These are phyloP conservation scores for Limanda limanda DNA, from an alignment of 2,113 vertebrate species.

Conservation along the genomic window DNA sequence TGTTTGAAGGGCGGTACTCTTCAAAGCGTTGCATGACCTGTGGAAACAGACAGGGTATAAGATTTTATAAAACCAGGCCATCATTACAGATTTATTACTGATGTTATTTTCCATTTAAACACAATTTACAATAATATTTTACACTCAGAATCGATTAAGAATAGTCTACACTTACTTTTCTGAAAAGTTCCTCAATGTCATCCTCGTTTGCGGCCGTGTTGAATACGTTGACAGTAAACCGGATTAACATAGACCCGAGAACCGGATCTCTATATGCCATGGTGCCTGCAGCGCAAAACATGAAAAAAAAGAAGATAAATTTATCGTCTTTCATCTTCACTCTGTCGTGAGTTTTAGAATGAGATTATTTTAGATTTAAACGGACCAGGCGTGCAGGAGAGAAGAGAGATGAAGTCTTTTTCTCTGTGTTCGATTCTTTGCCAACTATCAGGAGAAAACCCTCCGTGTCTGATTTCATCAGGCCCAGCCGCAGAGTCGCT, in stretches of 20 bases:
- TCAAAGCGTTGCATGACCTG: conserved; percentile 83
- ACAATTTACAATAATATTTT: background rate
- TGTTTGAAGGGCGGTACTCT: fast-evolving
- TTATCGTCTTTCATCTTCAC: background rate
- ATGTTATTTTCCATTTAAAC: background rate
- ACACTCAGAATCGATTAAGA: background rate
- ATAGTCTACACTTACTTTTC: conserved; percentile 69
- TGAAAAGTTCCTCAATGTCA: conserved; percentile 83
- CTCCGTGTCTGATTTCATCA: too few species aligned
- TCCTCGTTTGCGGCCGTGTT: conserved; percentile 54
- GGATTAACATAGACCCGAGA: conserved; percentile 77
- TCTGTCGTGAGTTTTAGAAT: background rate
- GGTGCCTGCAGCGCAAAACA: conserved; percentile 72
- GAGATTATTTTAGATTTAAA: background rate
- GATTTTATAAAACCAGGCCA: background rate
- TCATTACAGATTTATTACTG: background rate
- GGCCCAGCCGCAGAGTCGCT: background rate
- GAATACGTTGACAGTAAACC: conserved; percentile 69
- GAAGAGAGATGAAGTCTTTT: conserved; percentile 86
- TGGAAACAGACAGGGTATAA: conserved; percentile 24
- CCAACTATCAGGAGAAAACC: too few species aligned
- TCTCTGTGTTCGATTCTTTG: too few species aligned
- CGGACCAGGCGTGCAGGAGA: conserved; percentile 85
- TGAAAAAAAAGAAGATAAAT: background rate
- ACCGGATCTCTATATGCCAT: conserved; percentile 65